Evolutionary conservation across 2,888 invertebrate genomes (phyloP).

Genomic region (Protonemura montana): DNA sequence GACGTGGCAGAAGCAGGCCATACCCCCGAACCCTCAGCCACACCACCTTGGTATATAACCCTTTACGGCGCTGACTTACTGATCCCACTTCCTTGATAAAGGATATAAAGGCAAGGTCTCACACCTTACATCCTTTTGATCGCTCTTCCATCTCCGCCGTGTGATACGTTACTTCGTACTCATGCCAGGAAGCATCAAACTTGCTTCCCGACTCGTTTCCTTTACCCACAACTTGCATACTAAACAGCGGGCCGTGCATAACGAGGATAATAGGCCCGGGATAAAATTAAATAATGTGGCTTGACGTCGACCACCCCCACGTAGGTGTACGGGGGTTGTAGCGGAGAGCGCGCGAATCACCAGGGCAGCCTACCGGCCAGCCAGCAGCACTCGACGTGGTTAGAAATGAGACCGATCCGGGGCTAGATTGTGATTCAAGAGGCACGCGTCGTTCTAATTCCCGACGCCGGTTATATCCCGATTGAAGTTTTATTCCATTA

Average conservation of each 20-base stretch:
- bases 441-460: conserved; percentile 3
- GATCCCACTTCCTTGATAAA: conserved; percentile 41
- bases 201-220: conserved; percentile 41
- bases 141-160: conserved; percentile 41
- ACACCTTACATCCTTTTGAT: conserved; percentile 38
- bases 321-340: neutral
- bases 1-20: neutral
- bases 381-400: neutral
- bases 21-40: conserved; percentile 17
- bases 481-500: conserved; percentile 12
- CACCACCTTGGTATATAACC: conserved; percentile 17
- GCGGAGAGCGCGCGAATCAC: neutral
- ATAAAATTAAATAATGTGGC: conserved; percentile 30
- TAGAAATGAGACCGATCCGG: conserved; percentile 7
- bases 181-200: conserved; percentile 40
- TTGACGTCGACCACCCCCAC: neutral
- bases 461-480: conserved; percentile 12
- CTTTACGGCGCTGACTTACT: conserved; percentile 34
- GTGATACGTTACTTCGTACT: conserved; percentile 32
- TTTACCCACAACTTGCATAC: conserved; percentile 34
- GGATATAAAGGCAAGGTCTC: conserved; percentile 41
- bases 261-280: conserved; percentile 29
- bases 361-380: neutral
- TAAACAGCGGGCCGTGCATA: conserved; percentile 21
- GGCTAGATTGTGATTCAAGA: neutral